A percentile compares a stretch with the other conserved stretches of the same genome.
Evolutionary conservation across 2,113 vertebrate genomes (phyloP).

Genomic region (Alaudala cheleensis): DNA sequence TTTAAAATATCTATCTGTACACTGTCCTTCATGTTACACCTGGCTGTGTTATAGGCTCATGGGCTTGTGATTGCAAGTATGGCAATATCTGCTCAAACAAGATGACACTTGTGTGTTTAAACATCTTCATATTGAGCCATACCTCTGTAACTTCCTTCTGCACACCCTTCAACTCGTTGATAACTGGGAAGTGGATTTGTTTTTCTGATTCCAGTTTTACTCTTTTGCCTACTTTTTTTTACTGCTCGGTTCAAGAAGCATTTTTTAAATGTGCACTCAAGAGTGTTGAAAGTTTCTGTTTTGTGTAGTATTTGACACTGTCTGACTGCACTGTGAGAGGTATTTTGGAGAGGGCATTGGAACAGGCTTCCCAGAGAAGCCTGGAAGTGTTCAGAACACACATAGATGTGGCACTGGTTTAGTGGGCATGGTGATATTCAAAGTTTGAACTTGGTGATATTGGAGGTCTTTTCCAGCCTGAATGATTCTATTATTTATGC

Average conservation of each 20-base stretch:
- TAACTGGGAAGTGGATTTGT: not conserved
- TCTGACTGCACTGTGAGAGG: not conserved
- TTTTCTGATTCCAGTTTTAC: not conserved
- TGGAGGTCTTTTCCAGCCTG: not conserved
- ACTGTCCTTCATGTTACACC: not conserved
- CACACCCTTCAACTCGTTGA: not conserved
- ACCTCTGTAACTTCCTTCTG: not conserved
- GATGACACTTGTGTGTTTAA: not conserved
- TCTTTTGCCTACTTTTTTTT: not conserved
- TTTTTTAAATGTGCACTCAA: not conserved
- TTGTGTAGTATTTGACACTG: not conserved
- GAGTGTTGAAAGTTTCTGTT: not conserved
- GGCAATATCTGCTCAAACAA: not conserved
- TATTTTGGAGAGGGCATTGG: not conserved
- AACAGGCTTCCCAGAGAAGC: not conserved
- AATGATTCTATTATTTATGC: not conserved
- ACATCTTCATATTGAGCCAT: not conserved
- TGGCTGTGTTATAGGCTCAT: not conserved
- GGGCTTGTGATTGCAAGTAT: not conserved
- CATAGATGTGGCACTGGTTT: fast-evolving
- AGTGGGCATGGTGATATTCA: not conserved
- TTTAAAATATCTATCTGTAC: not conserved
- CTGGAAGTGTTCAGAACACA: not conserved
- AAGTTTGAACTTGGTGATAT: not conserved
- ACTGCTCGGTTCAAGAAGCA: not conserved